phyloP scores from a whole-genome alignment of 2,113 vertebrate species.

The Chaetodon trifascialis region DNA sequence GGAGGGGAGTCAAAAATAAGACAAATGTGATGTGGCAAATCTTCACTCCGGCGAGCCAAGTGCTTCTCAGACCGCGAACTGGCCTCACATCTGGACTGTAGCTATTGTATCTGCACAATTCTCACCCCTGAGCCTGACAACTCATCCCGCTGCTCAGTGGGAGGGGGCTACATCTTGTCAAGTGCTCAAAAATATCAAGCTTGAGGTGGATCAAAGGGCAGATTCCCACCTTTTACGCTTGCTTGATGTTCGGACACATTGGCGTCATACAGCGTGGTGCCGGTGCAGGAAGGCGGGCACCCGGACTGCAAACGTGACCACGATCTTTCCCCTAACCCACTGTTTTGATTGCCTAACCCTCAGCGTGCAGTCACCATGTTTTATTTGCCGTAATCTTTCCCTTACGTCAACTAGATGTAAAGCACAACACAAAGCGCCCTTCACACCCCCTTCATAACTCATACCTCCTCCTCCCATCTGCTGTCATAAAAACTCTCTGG shows the following conservation, averaged over 20 bases:
- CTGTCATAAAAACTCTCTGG: no score
- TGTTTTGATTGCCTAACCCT: no score
- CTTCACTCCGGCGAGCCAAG: background rate
- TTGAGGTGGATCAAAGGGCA: background rate
- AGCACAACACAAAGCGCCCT: no score
- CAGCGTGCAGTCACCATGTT: no score
- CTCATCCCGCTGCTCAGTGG: background rate
- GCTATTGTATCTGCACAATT: background rate
- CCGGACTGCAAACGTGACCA: no score
- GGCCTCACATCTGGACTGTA: background rate
- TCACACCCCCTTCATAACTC: no score
- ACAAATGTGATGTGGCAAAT: conserved; percentile 29
- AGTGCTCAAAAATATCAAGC: background rate
- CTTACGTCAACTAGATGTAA: no score
- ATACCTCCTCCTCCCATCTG: no score
- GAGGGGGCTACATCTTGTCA: background rate
- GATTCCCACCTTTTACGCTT: background rate
- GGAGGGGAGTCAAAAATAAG: conserved; percentile 17
- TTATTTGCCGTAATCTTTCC: no score
- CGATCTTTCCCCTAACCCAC: no score
- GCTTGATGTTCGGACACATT: background rate
- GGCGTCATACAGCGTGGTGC: background rate
- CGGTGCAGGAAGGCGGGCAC: no score
- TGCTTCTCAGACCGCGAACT: background rate
- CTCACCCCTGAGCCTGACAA: background rate